Base-by-base conservation (phyloP, 2,888 invertebrate genomes). In the Clunio marinus region DNA sequence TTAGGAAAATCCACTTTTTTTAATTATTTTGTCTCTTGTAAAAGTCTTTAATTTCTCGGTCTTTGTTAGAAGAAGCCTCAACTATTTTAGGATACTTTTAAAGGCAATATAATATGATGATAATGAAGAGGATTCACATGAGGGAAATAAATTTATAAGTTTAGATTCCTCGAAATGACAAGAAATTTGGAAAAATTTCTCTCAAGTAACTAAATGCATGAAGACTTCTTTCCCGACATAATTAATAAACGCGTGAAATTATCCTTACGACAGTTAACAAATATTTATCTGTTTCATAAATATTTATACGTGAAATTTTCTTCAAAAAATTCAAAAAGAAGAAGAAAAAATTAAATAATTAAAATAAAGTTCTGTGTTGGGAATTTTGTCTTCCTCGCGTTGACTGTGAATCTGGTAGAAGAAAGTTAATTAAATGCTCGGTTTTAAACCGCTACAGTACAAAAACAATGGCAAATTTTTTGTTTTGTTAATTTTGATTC, bases 361-460 rank as follows among this genome's bases (percentile, higher is more conserved):
- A n/a, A n/a, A n/a, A 10, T 32, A 10, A 32, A 10, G 10, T 32
- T 32, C 32, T 32, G 32, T 10, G 5, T 10, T 32, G 10, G 41
- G 7, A 5, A 41, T 10, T n/a, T 41, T 41, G 41, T 41, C 41
- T 10, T 5, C n/a, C 41, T 41, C 41, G 41, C 41, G 10, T 41
- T 15, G 7, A 10, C 41, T 41, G 41, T 41, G 41, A 41, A 41
- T 41, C 41, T 41, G 41, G 10, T 41, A 41, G 41, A 41, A n/a
- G 15, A 41, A n/a, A 51, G 2, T n/a, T n/a, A n/a, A n/a, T 32
- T 10, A 32, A 59, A 59, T 66, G 28, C 55, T 66, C 66, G 66
- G 66, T 66, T 66, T 35, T 66, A 25, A 66, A 66, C 66, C 66
- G 66, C n/a, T 22, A 55, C 51, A 66, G 66, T 66, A 66, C 66